Percentiles rank a stretch among this genome's conserved stretches.
Conservation (phyloP, 2,797 vertebrate species). For the Amniataba percoides region DNA sequence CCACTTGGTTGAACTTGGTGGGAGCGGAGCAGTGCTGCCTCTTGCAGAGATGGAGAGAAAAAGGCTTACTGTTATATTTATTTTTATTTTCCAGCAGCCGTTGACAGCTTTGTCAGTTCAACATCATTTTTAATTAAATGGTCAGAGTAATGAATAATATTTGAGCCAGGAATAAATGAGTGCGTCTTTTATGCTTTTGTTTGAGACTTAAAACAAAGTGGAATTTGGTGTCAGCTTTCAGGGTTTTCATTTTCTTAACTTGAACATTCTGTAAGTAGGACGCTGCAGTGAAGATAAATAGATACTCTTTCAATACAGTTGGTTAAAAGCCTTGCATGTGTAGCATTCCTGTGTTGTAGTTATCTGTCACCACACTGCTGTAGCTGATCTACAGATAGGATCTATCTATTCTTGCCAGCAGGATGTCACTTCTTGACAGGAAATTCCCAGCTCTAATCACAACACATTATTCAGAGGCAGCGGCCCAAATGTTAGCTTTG, state of each 20-base stretch:
- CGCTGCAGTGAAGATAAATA: not conserved
- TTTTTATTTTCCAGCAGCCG: slow-evolving; percentile 1
- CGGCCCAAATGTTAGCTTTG: not conserved
- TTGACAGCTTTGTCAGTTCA: slow-evolving; percentile 7
- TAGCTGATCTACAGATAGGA: slow-evolving; percentile 26
- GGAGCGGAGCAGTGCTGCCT: slow-evolving; percentile 42
- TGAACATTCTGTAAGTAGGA: not conserved
- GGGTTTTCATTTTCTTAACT: not conserved
- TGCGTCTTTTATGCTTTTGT: not conserved
- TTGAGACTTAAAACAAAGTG: not conserved
- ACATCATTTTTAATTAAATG: not conserved
- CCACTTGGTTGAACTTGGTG: slow-evolving; percentile 65
- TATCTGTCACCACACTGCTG: slow-evolving; percentile 13
- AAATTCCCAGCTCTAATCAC: slow-evolving; percentile 46
- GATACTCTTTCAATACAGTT: not conserved
- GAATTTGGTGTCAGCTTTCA: not conserved
- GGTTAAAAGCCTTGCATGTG: not conserved
- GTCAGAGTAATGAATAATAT: not conserved
- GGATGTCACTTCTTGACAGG: slow-evolving; percentile 43
- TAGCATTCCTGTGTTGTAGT: not conserved
- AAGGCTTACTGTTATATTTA: not conserved
- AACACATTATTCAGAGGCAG: not conserved
- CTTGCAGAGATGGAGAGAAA: slow-evolving; percentile 17
- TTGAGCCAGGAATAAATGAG: not conserved
- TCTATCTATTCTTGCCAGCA: slow-evolving; percentile 24